These are phyloP conservation scores for Antennarius maculatus DNA, from an alignment of 2,797 vertebrate species.

Conservation along the genomic window DNA sequence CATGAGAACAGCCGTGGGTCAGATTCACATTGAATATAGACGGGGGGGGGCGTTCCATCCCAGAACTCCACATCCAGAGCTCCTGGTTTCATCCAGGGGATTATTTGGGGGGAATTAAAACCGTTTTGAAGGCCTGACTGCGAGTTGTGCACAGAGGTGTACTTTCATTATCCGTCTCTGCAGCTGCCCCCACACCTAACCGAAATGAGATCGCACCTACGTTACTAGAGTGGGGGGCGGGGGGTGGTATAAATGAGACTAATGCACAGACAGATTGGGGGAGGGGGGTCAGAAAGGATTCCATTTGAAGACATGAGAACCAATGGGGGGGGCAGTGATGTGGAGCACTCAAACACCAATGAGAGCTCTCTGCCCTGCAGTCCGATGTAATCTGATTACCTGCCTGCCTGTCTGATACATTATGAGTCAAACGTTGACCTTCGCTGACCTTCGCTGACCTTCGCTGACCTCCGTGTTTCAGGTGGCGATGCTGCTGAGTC, in stretches of 20 bases:
- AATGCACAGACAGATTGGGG: background rate
- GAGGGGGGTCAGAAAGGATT: background rate
- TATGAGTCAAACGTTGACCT: background rate
- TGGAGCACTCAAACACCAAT: background rate
- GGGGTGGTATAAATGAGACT: constrained; percentile 11
- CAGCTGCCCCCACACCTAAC: constrained; percentile 84
- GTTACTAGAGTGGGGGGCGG: constrained; percentile 50
- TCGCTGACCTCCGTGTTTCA: too few species aligned
- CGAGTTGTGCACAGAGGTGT: background rate
- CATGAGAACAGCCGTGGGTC: too few species aligned
- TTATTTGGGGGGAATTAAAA: too few species aligned
- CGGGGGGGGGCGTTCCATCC: too few species aligned
- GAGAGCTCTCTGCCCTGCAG: too few species aligned
- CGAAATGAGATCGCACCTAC: constrained; percentile 84
- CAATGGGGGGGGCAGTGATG: background rate
- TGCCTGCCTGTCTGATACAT: background rate
- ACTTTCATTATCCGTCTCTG: constrained; percentile 59
- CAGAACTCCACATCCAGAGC: too few species aligned
- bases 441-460: too few species aligned
- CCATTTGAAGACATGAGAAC: too few species aligned
- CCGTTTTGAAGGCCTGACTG: background rate
- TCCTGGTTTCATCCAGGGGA: too few species aligned
- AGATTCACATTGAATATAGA: too few species aligned
- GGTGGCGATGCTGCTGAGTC: too few species aligned
- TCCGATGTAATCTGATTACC: background rate